Conservation (phyloP, 1,140 invertebrate genomes). For the Drosophila athabasca region DNA sequence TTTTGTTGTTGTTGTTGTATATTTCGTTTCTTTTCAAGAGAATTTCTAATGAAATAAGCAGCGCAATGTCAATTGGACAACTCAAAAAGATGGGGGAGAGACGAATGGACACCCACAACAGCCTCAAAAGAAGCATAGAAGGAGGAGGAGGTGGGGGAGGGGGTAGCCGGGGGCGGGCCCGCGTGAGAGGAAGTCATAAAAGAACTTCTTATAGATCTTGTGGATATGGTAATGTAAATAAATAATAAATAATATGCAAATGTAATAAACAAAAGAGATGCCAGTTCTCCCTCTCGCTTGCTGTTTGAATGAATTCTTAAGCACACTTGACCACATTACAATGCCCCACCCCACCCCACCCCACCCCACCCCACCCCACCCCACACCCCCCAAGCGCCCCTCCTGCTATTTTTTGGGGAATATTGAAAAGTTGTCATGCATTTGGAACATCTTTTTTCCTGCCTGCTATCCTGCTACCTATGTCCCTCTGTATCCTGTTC, state of each 20-base stretch:
- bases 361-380: background rate
- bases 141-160: too few species aligned
- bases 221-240: slow-evolving; percentile 66
- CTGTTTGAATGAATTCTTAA: slow-evolving; percentile 64
- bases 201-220: slow-evolving; percentile 40
- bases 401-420: slow-evolving; percentile 4
- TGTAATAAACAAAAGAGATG: slow-evolving; percentile 77
- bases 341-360: slow-evolving; percentile 6
- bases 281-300: slow-evolving; percentile 18
- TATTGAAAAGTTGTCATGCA: slow-evolving; percentile 49
- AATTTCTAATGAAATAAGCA: slow-evolving; percentile 81
- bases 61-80: slow-evolving; percentile 34
- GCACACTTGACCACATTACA: slow-evolving; percentile 70
- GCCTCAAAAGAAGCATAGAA: too few species aligned
- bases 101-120: slow-evolving; percentile 1
- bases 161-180: slow-evolving; percentile 4
- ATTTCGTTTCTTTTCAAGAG: slow-evolving; percentile 63
- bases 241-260: slow-evolving; percentile 82
- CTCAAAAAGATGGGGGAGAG: background rate
- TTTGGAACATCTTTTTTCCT: slow-evolving; percentile 17
- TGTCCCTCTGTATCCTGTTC: background rate
- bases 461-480: slow-evolving; percentile 28
- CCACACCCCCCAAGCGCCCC: background rate
- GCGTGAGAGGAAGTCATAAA: slow-evolving; percentile 64
- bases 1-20: background rate